These are phyloP conservation scores for Brachionus paranguensis DNA, from an alignment of 1,140 invertebrate genomes.

Conservation along the genomic window DNA sequence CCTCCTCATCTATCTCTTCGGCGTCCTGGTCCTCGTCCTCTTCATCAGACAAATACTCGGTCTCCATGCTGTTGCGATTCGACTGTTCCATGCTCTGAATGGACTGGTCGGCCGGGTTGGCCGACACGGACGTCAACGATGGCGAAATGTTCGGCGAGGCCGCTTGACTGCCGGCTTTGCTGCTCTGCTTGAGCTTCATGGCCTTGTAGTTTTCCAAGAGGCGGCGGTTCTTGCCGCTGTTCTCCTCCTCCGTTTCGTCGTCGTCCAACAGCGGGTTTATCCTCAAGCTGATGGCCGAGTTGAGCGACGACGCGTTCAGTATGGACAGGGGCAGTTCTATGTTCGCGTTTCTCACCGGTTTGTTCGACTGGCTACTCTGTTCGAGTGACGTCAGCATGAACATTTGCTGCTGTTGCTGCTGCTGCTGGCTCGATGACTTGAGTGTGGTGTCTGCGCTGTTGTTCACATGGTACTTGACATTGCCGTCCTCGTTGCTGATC, in stretches of 20 bases:
- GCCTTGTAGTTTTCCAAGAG: slow-evolving; percentile 24
- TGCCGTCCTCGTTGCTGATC: slow-evolving; percentile 76
- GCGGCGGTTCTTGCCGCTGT: background rate
- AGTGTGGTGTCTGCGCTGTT: slow-evolving; percentile 41
- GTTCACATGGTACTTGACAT: slow-evolving; percentile 75
- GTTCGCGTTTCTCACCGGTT: background rate
- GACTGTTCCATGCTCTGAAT: slow-evolving; percentile 41
- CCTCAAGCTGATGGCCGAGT: slow-evolving; percentile 49
- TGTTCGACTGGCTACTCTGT: slow-evolving; percentile 42
- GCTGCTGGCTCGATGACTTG: background rate
- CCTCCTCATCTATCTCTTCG: slow-evolving; percentile 41
- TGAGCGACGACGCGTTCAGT: slow-evolving; percentile 45
- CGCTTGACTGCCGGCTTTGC: background rate
- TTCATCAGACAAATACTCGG: slow-evolving; percentile 51
- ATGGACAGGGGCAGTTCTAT: slow-evolving; percentile 42
- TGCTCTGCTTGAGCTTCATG: background rate
- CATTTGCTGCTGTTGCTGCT: slow-evolving; percentile 43
- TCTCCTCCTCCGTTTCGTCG: background rate
- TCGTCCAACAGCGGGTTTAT: slow-evolving; percentile 51
- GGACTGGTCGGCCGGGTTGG: slow-evolving; percentile 41
- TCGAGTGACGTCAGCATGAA: slow-evolving; percentile 46
- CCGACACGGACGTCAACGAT: background rate
- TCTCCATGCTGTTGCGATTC: slow-evolving; percentile 49
- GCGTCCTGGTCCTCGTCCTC: slow-evolving; percentile 42
- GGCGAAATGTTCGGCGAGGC: background rate